Base-by-base conservation (phyloP, 2,888 invertebrate species). In the Pristionchus maxplancki region DNA sequence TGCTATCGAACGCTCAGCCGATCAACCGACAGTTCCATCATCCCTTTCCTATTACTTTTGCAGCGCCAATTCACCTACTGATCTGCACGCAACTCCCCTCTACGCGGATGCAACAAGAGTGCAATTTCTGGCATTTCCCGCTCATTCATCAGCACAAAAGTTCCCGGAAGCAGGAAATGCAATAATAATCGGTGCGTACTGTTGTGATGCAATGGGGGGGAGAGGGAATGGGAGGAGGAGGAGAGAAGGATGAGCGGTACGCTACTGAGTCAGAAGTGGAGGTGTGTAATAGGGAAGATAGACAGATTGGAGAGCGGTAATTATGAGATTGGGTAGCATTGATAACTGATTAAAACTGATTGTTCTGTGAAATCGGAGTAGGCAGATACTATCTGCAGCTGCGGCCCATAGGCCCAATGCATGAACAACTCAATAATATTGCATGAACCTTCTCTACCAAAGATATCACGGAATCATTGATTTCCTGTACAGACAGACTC, bases 51-150 rank as follows among this genome's bases (percentile, higher is more conserved):
- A 71, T 31, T 31, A 31, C 64, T 15, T 15, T 17, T 64, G 64
- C 64, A 64, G 64, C 64, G 31, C 31, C 31, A 64, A 64, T 5
- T 0, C 64, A 15, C 64, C 64, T 24, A 24, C 8, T 2, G 11
- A 34, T 67, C 13, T 1, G 78, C 78, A 28, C 40, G 40, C 24
- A 48, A 1, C n/a, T 6, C 28, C 28, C 0, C n/a, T 0, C 24
- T 4, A 78, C 8, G 28, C 24, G 78, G 78, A 78, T 78, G 78
- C 71, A 37, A 37, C 34, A 71, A 78, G 5, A 4, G 78, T 44
- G 78, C 78, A 78, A 78, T 78, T 78, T 78, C 78, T 44, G 78
- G 28, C 78, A 78, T 78, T 78, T 78, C 11, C 44, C 40, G 78
- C 78, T 44, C 78, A 44, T 44, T 78, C 44, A 71, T 28, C 31